Evolutionary conservation across 2,797 vertebrate genomes (phyloP).

Genomic region (Tragelaphus oryx): DNA sequence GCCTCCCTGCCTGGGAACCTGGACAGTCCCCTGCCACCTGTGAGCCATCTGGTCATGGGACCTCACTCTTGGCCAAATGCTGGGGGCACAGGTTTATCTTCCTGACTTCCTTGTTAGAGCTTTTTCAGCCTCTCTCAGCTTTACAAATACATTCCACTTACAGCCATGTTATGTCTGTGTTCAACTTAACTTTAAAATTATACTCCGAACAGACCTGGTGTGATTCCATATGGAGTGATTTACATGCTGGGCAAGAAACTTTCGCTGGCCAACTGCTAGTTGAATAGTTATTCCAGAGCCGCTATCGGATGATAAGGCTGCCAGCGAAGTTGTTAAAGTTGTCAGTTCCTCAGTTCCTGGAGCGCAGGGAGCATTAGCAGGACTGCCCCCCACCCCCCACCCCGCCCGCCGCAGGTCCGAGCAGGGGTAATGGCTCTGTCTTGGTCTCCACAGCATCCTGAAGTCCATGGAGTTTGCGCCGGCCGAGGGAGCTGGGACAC

Average conservation of each 20-base stretch:
- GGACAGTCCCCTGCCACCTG: slow-evolving; percentile 40
- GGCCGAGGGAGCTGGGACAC: slow-evolving; percentile 87
- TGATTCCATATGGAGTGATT: slow-evolving; percentile 82
- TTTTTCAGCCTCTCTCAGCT: slow-evolving; percentile 74
- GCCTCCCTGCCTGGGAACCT: too few relatives aligned
- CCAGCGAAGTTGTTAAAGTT: slow-evolving; percentile 76
- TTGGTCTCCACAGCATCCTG: slow-evolving; percentile 89
- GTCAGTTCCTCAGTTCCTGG: slow-evolving; percentile 65
- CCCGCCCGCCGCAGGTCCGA: background rate
- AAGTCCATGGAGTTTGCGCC: slow-evolving; percentile 98
- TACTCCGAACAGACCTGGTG: slow-evolving; percentile 80
- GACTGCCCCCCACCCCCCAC: background rate
- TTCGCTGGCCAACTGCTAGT: slow-evolving; percentile 76
- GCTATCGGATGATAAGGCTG: slow-evolving; percentile 75
- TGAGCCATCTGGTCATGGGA: slow-evolving; percentile 33
- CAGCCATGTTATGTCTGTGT: slow-evolving; percentile 84
- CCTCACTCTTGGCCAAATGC: slow-evolving; percentile 11
- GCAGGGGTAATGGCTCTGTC: slow-evolving; percentile 62
- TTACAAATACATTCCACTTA: slow-evolving; percentile 78
- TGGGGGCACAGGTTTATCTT: background rate
- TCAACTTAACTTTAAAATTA: slow-evolving; percentile 87
- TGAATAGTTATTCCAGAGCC: slow-evolving; percentile 77
- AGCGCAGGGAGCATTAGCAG: slow-evolving; percentile 64
- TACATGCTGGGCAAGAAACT: slow-evolving; percentile 81
- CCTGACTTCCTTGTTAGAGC: slow-evolving; percentile 62